phyloP scores from a whole-genome alignment of 2,797 vertebrate species.

The Botia kubotai region DNA sequence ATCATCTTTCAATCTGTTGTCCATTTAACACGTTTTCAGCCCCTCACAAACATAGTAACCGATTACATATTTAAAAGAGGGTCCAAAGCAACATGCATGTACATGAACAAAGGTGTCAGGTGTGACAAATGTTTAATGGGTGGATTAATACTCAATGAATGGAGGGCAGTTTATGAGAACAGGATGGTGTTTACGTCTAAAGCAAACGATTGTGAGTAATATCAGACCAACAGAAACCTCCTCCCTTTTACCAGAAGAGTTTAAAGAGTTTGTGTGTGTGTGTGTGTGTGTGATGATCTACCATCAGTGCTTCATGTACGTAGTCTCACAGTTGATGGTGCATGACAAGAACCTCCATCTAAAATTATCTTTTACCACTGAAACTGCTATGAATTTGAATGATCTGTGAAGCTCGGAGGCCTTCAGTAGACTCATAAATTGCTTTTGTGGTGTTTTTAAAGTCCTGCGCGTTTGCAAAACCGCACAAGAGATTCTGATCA shows the following conservation, averaged over 20 bases:
- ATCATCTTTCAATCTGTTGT: no score
- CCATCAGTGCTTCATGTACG: neutral
- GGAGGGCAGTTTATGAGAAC: neutral
- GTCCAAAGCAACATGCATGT: no score
- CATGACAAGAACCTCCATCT: slow-evolving; percentile 27
- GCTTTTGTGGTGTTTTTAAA: neutral
- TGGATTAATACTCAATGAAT: neutral
- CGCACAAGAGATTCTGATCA: neutral
- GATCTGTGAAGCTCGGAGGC: neutral
- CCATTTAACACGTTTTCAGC: no score
- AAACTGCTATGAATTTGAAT: slow-evolving; percentile 16
- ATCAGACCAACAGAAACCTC: neutral
- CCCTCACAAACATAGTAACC: no score
- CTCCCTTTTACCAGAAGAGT: slow-evolving; percentile 40
- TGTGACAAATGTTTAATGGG: neutral
- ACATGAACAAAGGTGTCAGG: neutral
- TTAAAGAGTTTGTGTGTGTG: slow-evolving; percentile 19
- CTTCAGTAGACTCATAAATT: slow-evolving; percentile 5
- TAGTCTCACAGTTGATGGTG: slow-evolving; percentile 7
- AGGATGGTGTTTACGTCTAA: neutral
- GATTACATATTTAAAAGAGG: neutral
- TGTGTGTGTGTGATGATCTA: slow-evolving; percentile 25
- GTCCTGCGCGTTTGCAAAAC: neutral
- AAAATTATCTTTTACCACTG: slow-evolving; percentile 18
- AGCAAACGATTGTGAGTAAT: slow-evolving; percentile 23